A percentile compares a stretch with the other conserved stretches of the same genome.
Evolutionary conservation across 2,113 vertebrate species (phyloP).

Genomic region (Bufo bufo): DNA sequence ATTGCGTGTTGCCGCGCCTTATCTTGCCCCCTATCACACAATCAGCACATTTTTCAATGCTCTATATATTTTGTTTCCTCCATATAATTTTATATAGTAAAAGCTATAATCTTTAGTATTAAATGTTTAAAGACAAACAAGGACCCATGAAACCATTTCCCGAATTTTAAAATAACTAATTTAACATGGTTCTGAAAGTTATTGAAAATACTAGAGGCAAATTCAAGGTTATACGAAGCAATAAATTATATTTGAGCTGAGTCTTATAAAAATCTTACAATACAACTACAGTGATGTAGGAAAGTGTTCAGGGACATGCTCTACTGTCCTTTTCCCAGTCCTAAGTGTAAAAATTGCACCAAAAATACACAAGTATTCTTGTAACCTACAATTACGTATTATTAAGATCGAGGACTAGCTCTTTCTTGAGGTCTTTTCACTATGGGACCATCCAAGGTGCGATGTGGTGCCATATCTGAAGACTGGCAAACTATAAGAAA

Average conservation of each 20-base stretch:
- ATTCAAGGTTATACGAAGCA: not conserved
- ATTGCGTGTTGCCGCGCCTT: slow-evolving; percentile 34
- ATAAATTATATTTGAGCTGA: not conserved
- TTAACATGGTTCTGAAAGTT: slow-evolving; percentile 22
- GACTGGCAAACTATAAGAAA: no score
- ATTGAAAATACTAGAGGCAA: slow-evolving; percentile 14
- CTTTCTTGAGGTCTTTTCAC: no score
- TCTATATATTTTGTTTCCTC: slow-evolving; percentile 31
- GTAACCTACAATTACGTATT: no score
- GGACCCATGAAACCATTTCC: not conserved
- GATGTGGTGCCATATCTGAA: no score
- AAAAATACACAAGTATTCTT: no score
- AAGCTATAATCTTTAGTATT: slow-evolving; percentile 21
- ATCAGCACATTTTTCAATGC: slow-evolving; percentile 44
- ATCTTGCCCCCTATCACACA: slow-evolving; percentile 28
- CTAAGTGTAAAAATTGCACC: not conserved
- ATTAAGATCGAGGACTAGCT: no score
- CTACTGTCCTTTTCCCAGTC: not conserved
- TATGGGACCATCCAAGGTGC: no score
- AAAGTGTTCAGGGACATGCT: not conserved
- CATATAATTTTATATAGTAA: slow-evolving; percentile 32
- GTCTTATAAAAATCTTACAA: not conserved
- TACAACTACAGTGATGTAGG: not conserved
- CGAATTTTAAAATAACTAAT: slow-evolving; percentile 27
- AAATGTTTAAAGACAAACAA: slow-evolving; percentile 38